Evolutionary conservation across 2,113 vertebrate genomes (phyloP).

Genomic region (Carlito syrichta): DNA sequence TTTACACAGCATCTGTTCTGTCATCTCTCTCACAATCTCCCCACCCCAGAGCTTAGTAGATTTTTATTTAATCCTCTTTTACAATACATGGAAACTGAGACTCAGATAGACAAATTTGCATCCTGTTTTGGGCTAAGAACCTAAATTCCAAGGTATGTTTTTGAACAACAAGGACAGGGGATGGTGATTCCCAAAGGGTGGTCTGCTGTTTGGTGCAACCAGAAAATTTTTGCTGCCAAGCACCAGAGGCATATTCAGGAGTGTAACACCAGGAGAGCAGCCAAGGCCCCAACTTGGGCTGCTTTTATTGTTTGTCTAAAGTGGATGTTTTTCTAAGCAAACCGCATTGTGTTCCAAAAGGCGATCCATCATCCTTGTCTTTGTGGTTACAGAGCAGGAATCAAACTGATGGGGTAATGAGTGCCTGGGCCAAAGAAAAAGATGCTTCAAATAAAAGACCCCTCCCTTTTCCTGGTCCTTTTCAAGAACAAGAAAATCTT

Average conservation of each 20-base stretch:
- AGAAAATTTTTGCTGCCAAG: constrained; percentile 61
- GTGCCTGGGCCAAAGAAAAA: constrained; percentile 50
- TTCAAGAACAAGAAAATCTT: constrained; percentile 63
- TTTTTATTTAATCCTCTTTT: background rate
- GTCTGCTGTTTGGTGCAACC: constrained; percentile 61
- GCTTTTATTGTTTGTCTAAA: constrained; percentile 69
- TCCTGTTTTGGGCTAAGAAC: constrained; percentile 12
- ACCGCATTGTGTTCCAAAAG: constrained; percentile 61
- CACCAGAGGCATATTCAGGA: constrained; percentile 54
- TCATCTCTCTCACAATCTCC: background rate
- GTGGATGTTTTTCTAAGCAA: constrained; percentile 71
- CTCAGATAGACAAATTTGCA: background rate
- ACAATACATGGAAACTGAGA: background rate
- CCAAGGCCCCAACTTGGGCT: constrained; percentile 65
- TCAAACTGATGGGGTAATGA: constrained; percentile 44
- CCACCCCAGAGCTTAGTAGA: background rate
- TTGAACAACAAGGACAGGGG: constrained; percentile 32
- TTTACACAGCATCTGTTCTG: constrained; percentile 35
- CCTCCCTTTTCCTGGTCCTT: constrained; percentile 44
- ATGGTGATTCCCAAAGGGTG: constrained; percentile 44
- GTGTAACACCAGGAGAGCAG: constrained; percentile 68
- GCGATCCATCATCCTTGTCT: constrained; percentile 71
- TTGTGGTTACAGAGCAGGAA: constrained; percentile 53
- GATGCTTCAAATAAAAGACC: background rate
- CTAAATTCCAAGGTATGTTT: constrained; percentile 55